Conservation (phyloP, 1,140 invertebrate genomes). For the Hesperophylax magnus region DNA sequence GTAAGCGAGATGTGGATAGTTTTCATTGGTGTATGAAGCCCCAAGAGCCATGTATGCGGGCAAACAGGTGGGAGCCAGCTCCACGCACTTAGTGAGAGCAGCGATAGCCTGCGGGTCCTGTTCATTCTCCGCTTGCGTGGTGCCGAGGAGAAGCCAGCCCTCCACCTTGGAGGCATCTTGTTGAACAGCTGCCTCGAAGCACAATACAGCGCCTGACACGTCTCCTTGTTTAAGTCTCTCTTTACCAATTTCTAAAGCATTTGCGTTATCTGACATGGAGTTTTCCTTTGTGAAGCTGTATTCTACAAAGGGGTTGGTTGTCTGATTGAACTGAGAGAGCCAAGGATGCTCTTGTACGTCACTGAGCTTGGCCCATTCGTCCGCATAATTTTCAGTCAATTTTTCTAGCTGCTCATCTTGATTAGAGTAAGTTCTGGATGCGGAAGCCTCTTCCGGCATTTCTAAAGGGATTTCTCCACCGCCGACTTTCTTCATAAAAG, state of each 20-base stretch:
- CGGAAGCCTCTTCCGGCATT: slow-evolving; percentile 61
- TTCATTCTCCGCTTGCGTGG: slow-evolving; percentile 90
- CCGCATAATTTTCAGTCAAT: slow-evolving; percentile 68
- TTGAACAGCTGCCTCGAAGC: slow-evolving; percentile 96
- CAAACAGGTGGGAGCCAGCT: slow-evolving; percentile 86
- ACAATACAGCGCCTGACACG: slow-evolving; percentile 94
- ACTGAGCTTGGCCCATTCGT: slow-evolving; percentile 68
- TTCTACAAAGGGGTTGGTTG: slow-evolving; percentile 67
- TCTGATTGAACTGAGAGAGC: slow-evolving; percentile 59
- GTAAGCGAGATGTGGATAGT: slow-evolving; percentile 82
- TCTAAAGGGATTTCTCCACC: slow-evolving; percentile 74
- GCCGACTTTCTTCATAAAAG: slow-evolving; percentile 86
- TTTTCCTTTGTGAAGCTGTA: slow-evolving; percentile 92
- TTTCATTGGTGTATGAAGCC: slow-evolving; percentile 97
- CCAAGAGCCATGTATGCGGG: slow-evolving; percentile 91
- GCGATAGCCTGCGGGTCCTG: slow-evolving; percentile 91
- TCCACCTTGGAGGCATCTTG: slow-evolving; percentile 85
- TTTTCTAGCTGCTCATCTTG: slow-evolving; percentile 66
- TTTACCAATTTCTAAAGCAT: slow-evolving; percentile 91
- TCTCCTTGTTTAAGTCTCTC: slow-evolving; percentile 87
- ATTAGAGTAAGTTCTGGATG: slow-evolving; percentile 59
- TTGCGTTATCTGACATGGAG: slow-evolving; percentile 84
- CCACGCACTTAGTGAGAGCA: slow-evolving; percentile 88
- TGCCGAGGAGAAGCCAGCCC: slow-evolving; percentile 87
- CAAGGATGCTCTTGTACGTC: slow-evolving; percentile 65